Conservation (phyloP, 2,888 invertebrate genomes). For the Timandra comae region DNA sequence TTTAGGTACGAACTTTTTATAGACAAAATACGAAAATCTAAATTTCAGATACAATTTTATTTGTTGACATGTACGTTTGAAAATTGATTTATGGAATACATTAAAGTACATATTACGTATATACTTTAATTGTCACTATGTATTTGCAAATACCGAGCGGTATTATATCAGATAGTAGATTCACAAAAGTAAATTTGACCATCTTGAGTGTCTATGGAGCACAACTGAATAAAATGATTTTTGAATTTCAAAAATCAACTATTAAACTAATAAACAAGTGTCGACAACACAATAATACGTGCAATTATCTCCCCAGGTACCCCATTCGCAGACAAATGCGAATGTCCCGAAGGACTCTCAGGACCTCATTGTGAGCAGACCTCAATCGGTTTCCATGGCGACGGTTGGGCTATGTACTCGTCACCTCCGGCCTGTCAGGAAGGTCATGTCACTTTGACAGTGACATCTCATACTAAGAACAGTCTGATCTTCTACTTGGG, state of each 20-base stretch:
- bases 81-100: too few species aligned
- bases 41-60: too few species aligned
- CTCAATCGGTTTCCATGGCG: constrained; percentile 91
- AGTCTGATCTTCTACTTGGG: constrained; percentile 95
- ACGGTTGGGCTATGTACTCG: constrained; percentile 95
- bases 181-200: background rate
- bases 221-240: too few species aligned
- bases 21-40: too few species aligned
- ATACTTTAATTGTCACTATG: too few species aligned
- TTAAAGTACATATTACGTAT: too few species aligned
- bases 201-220: too few species aligned
- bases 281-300: background rate
- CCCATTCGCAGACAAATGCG: constrained; percentile 81
- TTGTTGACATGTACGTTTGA: too few species aligned
- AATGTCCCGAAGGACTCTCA: constrained; percentile 85
- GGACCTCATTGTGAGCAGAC: constrained; percentile 95
- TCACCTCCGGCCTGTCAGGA: constrained; percentile 91
- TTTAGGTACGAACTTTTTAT: too few species aligned
- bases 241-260: too few species aligned
- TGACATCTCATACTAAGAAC: constrained; percentile 84
- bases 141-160: too few species aligned
- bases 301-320: constrained; percentile 56
- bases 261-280: background rate
- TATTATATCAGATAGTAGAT: too few species aligned
- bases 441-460: constrained; percentile 87